Evolutionary conservation across 2,113 vertebrate species (phyloP).

Genomic region (Bufo bufo): DNA sequence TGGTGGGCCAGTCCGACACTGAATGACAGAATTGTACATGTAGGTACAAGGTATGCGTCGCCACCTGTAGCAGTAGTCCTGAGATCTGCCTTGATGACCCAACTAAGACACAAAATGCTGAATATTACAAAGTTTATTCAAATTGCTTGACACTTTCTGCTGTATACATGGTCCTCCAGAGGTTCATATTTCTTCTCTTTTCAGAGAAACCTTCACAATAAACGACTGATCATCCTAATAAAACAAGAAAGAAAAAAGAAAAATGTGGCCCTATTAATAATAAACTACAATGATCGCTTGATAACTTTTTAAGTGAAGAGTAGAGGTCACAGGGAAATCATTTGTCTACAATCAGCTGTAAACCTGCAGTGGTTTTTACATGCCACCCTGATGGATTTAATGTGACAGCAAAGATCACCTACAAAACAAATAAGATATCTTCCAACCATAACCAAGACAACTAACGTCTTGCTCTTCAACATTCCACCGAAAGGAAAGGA

Average conservation of each 20-base stretch:
- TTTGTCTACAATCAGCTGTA: conserved; percentile 20
- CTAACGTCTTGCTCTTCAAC: conserved; percentile 10
- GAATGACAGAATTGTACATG: too few relatives aligned
- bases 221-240: background rate
- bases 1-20: too few relatives aligned
- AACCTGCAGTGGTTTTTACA: background rate
- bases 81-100: too few relatives aligned
- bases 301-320: background rate
- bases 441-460: background rate
- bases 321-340: background rate
- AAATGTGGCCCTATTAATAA: background rate
- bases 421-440: conserved; percentile 15
- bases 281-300: background rate
- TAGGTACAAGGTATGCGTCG: too few relatives aligned
- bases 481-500: conserved; percentile 20
- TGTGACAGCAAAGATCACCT: conserved; percentile 1
- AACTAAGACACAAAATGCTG: too few relatives aligned
- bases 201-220: background rate
- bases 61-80: too few relatives aligned
- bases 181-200: too few relatives aligned
- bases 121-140: too few relatives aligned
- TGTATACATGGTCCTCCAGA: too few relatives aligned
- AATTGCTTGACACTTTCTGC: too few relatives aligned
- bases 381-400: background rate
- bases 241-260: background rate